These are phyloP conservation scores for Brienomyrus brachyistius DNA, from an alignment of 2,113 vertebrate genomes.

Conservation along the genomic window DNA sequence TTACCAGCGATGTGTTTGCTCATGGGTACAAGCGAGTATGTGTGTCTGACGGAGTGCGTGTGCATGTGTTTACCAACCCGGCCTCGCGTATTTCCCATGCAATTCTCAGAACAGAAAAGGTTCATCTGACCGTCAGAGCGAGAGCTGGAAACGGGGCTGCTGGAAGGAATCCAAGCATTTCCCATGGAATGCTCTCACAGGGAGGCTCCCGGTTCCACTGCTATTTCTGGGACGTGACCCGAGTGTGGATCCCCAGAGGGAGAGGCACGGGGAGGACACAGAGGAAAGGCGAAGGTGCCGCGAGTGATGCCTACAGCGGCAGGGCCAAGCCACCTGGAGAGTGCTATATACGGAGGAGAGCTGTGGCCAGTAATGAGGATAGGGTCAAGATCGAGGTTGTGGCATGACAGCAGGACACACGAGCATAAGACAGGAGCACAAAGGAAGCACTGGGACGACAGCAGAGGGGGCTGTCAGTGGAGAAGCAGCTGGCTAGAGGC, in stretches of 20 bases:
- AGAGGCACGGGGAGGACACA: conserved; percentile 64
- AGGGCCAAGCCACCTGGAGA: neutral
- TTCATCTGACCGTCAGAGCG: conserved; percentile 89
- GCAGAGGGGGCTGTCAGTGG: neutral
- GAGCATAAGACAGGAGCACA: neutral
- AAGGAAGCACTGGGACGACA: neutral
- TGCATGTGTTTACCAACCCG: conserved; percentile 44
- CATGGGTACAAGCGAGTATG: neutral
- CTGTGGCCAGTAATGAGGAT: neutral
- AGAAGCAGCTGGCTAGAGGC: neutral
- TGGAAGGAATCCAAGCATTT: conserved; percentile 87
- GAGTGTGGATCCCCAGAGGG: conserved; percentile 85
- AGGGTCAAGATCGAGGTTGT: neutral
- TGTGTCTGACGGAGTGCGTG: neutral
- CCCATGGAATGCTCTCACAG: conserved; percentile 88
- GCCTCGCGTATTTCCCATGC: conserved; percentile 73
- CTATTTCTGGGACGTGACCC: conserved; percentile 94
- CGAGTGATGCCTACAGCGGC: neutral
- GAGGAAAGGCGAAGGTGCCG: conserved; percentile 41
- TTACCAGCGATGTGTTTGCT: neutral
- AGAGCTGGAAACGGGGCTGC: conserved; percentile 51
- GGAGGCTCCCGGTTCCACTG: conserved; percentile 79
- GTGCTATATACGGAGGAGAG: neutral
- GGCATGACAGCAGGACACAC: neutral
- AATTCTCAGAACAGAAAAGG: conserved; percentile 50